Conservation (phyloP, 2,888 invertebrate genomes). For the Linnaemya vulpina region DNA sequence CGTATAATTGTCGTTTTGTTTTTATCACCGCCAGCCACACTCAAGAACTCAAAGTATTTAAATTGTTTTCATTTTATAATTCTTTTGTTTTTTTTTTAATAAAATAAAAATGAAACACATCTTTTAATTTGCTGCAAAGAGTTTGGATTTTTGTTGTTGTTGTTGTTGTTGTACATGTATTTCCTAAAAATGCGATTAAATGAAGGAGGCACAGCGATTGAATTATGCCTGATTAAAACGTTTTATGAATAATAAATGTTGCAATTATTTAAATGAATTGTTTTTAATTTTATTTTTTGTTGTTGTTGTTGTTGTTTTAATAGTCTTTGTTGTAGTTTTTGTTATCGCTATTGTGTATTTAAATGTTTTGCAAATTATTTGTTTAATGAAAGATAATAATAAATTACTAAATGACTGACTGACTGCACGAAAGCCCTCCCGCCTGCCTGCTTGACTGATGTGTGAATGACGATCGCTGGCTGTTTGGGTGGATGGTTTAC, state of each 20-base stretch:
- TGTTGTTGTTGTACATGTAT: not conserved
- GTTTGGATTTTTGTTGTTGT: not conserved
- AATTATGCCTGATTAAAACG: conserved; percentile 42
- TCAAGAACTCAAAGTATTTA: conserved; percentile 45
- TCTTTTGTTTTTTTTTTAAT: not conserved
- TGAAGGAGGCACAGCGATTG: not conserved
- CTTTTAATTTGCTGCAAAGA: conserved; percentile 27
- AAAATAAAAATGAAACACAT: not conserved
- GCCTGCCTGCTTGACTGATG: not conserved
- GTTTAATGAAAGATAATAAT: conserved; percentile 19
- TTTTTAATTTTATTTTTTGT: not conserved
- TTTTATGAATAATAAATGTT: conserved; percentile 53
- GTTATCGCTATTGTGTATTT: conserved; percentile 17
- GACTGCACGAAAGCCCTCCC: not conserved
- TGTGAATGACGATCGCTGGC: not conserved
- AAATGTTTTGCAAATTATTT: conserved; percentile 34
- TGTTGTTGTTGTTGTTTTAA: not conserved
- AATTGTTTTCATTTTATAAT: conserved; percentile 31
- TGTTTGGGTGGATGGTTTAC: conserved; percentile 15
- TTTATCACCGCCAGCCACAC: conserved; percentile 45
- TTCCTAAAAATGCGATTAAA: conserved; percentile 14
- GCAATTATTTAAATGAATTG: conserved; percentile 22
- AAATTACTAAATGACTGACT: conserved; percentile 15
- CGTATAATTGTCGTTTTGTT: conserved; percentile 43
- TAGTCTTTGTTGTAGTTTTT: not conserved